Conservation (phyloP, 1,140 invertebrate genomes). For the Rhynchophorus ferrugineus region DNA sequence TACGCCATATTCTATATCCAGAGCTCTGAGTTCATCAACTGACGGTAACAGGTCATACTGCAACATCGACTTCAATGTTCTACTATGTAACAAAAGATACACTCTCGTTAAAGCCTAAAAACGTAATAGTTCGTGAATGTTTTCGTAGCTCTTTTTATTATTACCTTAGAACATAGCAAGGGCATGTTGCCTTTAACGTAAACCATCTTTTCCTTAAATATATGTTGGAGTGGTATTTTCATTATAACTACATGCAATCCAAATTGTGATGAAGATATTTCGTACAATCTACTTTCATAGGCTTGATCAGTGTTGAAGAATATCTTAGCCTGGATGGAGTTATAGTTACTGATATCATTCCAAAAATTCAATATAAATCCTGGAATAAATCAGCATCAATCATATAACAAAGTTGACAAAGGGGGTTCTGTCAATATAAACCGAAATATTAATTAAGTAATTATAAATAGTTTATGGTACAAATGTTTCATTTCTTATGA, state of each 20-base stretch:
- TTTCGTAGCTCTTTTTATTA: background rate
- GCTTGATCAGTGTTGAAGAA: constrained; percentile 24
- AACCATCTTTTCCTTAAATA: constrained; percentile 17
- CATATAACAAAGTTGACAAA: too few relatives aligned
- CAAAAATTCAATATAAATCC: constrained; percentile 22
- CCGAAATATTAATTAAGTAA: too few relatives aligned
- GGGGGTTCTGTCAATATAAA: too few relatives aligned
- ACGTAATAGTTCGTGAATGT: background rate
- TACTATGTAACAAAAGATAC: constrained; percentile 22
- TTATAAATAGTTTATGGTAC: too few relatives aligned
- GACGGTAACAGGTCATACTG: constrained; percentile 29
- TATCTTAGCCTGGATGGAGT: constrained; percentile 3
- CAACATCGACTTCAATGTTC: constrained; percentile 18
- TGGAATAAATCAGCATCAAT: background rate
- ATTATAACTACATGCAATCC: constrained; percentile 16
- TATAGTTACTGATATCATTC: constrained; percentile 5
- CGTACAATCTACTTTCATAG: constrained; percentile 19
- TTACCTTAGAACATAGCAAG: constrained; percentile 23
- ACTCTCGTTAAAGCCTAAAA: constrained; percentile 32
- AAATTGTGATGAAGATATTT: background rate
- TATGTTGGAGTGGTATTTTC: constrained; percentile 23
- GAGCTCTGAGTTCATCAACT: constrained; percentile 28
- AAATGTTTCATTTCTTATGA: too few relatives aligned
- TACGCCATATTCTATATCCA: constrained; percentile 33
- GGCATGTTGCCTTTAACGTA: constrained; percentile 26